Percentiles rank a stretch among this genome's conserved stretches.
These are phyloP conservation scores for Trachemys scripta DNA, from an alignment of 2,113 vertebrate genomes.

Conservation along the genomic window DNA sequence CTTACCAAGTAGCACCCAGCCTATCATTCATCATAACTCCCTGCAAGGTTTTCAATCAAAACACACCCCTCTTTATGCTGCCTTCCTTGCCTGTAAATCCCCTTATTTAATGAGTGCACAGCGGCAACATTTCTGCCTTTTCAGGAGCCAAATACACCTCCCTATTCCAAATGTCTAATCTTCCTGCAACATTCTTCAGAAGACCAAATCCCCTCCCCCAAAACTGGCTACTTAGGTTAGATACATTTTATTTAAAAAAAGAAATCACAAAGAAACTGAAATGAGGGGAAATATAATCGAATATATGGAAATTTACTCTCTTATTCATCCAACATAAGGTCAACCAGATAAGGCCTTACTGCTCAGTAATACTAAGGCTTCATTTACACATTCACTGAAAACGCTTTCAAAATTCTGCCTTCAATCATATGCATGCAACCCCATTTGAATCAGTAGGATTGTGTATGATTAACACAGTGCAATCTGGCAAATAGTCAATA, in stretches of 20 bases:
- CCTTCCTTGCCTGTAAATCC: neutral
- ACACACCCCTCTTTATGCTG: neutral
- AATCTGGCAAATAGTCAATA: neutral
- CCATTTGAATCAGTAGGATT: neutral
- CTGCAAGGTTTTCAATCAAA: neutral
- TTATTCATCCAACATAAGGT: neutral
- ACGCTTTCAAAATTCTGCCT: neutral
- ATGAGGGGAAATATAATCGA: neutral
- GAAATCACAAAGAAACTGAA: neutral
- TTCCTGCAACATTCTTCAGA: neutral
- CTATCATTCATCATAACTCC: neutral
- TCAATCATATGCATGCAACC: neutral
- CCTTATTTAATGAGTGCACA: neutral
- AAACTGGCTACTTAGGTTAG: neutral
- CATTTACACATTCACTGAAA: neutral
- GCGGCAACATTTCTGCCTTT: neutral
- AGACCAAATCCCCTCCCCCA: accelerated
- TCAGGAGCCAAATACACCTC: neutral
- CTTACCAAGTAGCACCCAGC: neutral
- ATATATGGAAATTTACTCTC: neutral
- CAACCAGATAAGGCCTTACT: neutral
- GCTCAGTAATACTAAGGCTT: neutral
- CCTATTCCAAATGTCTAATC: neutral
- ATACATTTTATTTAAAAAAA: neutral
- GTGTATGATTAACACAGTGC: too few species aligned